Evolutionary conservation across 2,113 vertebrate species (phyloP).

Genomic region (Dascyllus trimaculatus): DNA sequence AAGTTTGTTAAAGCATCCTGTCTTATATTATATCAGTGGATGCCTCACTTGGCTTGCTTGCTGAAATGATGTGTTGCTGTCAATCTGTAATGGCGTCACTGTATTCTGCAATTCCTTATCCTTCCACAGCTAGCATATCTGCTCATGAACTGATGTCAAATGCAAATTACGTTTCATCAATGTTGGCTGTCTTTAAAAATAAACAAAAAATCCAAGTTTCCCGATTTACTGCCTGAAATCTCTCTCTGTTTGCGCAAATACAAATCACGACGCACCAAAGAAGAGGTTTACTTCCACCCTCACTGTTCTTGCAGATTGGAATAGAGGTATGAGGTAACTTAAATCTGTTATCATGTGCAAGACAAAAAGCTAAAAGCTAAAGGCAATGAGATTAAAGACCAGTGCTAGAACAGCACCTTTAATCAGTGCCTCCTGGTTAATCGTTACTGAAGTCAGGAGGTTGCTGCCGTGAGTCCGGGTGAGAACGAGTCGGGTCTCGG

Average conservation of each 20-base stretch:
- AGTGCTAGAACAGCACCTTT: slow-evolving; percentile 8
- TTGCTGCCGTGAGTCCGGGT: slow-evolving; percentile 41
- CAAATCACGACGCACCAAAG: background rate
- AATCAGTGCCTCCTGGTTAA: slow-evolving; percentile 16
- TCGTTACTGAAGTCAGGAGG: slow-evolving; percentile 37
- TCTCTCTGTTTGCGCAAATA: background rate
- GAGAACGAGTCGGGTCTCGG: slow-evolving; percentile 38
- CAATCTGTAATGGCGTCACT: too few relatives aligned
- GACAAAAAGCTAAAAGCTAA: background rate
- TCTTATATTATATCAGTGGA: too few relatives aligned
- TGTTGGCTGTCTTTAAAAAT: too few relatives aligned
- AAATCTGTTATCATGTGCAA: background rate
- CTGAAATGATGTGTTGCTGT: too few relatives aligned
- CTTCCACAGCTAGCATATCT: too few relatives aligned
- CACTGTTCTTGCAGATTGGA: background rate
- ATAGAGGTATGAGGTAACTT: background rate
- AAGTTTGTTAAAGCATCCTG: too few relatives aligned
- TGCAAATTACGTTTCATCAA: too few relatives aligned
- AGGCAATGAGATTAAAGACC: slow-evolving; percentile 5
- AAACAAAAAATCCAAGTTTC: background rate
- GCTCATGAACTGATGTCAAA: too few relatives aligned
- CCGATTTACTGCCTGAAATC: background rate
- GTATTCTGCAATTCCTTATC: too few relatives aligned
- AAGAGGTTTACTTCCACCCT: background rate
- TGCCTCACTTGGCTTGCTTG: too few relatives aligned